Base-by-base conservation (phyloP, 2,113 vertebrate species). In the Opisthocomus hoazin region DNA sequence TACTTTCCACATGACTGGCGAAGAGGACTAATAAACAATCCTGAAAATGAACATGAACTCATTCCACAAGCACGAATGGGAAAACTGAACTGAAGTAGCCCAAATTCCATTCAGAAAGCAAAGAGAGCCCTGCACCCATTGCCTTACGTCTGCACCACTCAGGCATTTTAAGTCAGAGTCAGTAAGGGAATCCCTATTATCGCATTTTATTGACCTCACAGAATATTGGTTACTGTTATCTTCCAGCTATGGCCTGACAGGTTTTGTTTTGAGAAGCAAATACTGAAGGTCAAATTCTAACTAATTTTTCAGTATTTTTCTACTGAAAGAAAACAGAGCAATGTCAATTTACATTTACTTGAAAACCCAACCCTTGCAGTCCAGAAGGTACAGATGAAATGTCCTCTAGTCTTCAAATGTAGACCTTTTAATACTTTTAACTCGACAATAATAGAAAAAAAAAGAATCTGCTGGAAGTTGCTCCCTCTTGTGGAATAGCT, bases 401-500 rank as follows among this genome's bases (percentile, higher is more conserved):
- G 23, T 23, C 32, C 34, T 78, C 48, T 48, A 36, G 37, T 75
- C 64, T 87, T 80, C 41, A 66, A 64, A 13, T 3, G 5, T 1
- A 89, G 21, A 56, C 29, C 30, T 90, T 86, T 70, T 34, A 36
- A 70, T 48, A n/a, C 26, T 79, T 73, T 32, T 51, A 83, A 58
- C 10, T 60, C 20, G 26, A 71, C 17, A 43, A 14, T n/a, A 13
- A 56, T 5, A 8, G 11, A 11, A 19, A 27, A 81, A 34, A 76
- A 36, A 6, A 5, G 17, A 48, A 50, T 75, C 57, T 76, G 50
- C 74, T 79, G 58, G 10, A 82, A 37, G 14, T 68, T 93, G 84
- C 90, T 92, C 84, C 91, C 89, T 89, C 92, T 96, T 73, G 94
- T 96, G 88, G 92, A 92, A 82, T 4, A 85, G 11, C 12, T 57